Evolutionary conservation across 2,797 vertebrate species (phyloP).

Genomic region (Iguana delicatissima): DNA sequence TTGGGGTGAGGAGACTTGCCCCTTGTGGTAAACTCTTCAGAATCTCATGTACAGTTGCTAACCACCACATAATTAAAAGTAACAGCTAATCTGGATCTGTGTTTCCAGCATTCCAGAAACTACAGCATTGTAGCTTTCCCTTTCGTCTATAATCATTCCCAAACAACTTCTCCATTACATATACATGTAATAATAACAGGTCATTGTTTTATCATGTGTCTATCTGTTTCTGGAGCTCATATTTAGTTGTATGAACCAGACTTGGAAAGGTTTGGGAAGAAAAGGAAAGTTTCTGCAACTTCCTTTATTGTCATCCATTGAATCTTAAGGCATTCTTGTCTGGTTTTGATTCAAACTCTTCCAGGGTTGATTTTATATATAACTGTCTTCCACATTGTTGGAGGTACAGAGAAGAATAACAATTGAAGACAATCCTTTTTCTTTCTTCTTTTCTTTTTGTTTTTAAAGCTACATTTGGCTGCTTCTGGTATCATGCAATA

Average conservation of each 20-base stretch:
- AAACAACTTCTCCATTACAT: not conserved
- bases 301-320: not conserved
- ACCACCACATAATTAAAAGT: not conserved
- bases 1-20: not conserved
- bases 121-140: too few species aligned
- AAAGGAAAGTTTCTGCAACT: not conserved
- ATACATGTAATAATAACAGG: not conserved
- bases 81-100: not conserved
- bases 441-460: not conserved
- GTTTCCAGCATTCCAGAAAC: not conserved
- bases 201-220: not conserved
- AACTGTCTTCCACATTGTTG: not conserved
- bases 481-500: slow-evolving; percentile 6
- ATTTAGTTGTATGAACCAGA: not conserved
- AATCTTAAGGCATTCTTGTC: not conserved
- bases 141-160: not conserved
- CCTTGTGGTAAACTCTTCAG: not conserved
- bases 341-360: not conserved
- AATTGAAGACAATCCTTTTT: not conserved
- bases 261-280: not conserved
- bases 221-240: not conserved
- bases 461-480: not conserved
- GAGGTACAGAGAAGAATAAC: not conserved
- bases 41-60: not conserved
- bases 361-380: not conserved